A percentile compares a stretch with the other conserved stretches of the same genome.
Evolutionary conservation across 2,797 vertebrate species (phyloP).

Genomic region (Spinus olivaceus): DNA sequence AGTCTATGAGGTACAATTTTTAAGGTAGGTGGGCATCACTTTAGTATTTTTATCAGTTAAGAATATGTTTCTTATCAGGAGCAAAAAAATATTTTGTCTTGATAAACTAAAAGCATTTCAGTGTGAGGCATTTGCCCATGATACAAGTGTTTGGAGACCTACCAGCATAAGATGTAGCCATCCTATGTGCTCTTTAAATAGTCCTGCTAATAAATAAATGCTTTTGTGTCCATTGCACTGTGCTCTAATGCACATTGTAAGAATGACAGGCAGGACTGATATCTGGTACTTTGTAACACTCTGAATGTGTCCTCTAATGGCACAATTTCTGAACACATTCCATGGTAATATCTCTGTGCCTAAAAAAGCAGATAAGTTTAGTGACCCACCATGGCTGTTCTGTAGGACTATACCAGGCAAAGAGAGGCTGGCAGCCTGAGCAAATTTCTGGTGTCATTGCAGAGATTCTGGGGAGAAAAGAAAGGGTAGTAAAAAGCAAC

Average conservation of each 20-base stretch:
- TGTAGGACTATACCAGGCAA: not conserved
- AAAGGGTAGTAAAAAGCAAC: not conserved
- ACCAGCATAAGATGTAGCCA: not conserved
- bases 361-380: not conserved
- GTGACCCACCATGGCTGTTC: not conserved
- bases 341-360: not conserved
- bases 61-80: not conserved
- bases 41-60: not conserved
- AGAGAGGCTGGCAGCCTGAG: not conserved
- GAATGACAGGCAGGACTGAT: not conserved
- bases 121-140: not conserved
- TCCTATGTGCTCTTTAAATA: not conserved
- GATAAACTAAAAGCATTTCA: not conserved
- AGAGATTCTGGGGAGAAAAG: not conserved
- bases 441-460: not conserved
- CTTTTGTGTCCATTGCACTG: not conserved
- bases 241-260: not conserved
- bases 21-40: not conserved
- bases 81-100: not conserved
- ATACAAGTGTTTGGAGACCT: not conserved
- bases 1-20: not conserved
- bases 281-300: not conserved
- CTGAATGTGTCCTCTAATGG: not conserved
- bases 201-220: not conserved
- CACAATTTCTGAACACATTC: not conserved